Base-by-base conservation (phyloP, 37 sponge, comb jelly and placozoan genomes). In the Chondrilla cf. caribensis region DNA sequence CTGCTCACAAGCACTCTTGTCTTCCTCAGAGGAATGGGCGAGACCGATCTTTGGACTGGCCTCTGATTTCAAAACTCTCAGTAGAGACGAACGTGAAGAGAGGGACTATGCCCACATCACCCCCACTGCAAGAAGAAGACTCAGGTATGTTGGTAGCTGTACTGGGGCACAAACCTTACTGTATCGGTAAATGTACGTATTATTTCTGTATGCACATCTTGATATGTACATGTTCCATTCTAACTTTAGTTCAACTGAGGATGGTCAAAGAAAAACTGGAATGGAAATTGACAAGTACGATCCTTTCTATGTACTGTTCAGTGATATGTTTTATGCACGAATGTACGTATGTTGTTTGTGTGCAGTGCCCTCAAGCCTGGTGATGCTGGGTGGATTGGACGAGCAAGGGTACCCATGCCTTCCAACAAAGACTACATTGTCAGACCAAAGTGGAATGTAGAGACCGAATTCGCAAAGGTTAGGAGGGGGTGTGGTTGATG, bases 41-140 rank as follows among this genome's bases (percentile, higher is more conserved):
- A 87, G 99, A 24, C 99, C 96, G 3, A 95, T 98, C 51, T 98
- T 98, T 84, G 99, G 99, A 21, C 86, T 98, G 77, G 86, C 95
- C 17, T 84, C 90, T 58, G 89, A 98, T 81, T 86, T 90, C 65
- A 95, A 93, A 68, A 66, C 82, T 2, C 54, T 98, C 75, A 91
- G 85, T 54, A 65, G 96, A 0, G 94, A 98, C n/a, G 96, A 98
- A 82, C 60, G 99, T 60, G 96, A 95, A 71, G 86, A 93, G 42
- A 78, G 89, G 42, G 99, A 98, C 66, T 87, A 88, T 40, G 76
- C 86, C 2, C 81, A 93, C 75, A 79, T 93, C 54, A 77, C 89
- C 8, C 86, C 83, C 55, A 68, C 80, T 33, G 89, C 82, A 9
- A 58, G 86, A 38, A 84, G 90, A 38, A 85, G 95, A 77, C 55